phyloP scores from a whole-genome alignment of 2,888 invertebrate genomes.

The Fissipunctia ypsillon region DNA sequence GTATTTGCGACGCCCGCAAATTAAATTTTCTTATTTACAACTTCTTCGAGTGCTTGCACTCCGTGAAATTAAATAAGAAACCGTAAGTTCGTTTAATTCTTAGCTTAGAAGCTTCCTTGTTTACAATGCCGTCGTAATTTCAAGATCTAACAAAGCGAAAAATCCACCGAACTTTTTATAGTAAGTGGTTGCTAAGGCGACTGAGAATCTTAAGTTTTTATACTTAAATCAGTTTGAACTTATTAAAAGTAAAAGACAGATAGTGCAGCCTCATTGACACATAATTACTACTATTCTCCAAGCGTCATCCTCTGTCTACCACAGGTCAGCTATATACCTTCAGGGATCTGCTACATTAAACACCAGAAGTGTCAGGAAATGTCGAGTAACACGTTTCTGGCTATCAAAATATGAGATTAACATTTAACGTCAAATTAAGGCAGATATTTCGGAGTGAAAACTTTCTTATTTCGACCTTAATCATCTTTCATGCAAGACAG shows the following conservation, averaged over 20 bases:
- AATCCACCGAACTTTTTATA: background rate
- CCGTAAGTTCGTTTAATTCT: conserved; percentile 36
- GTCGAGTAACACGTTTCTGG: background rate
- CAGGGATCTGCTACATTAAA: background rate
- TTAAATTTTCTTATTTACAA: conserved; percentile 39
- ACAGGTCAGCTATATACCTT: background rate
- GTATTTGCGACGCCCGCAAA: background rate
- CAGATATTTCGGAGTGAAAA: background rate
- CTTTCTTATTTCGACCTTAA: conserved; percentile 7
- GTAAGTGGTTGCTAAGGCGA: background rate
- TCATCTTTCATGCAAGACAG: conserved; percentile 5
- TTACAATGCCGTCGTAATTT: conserved; percentile 20
- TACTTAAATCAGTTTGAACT: background rate
- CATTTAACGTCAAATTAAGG: background rate
- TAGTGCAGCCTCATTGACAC: background rate
- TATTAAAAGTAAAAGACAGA: background rate
- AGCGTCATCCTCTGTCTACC: background rate
- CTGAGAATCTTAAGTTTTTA: background rate
- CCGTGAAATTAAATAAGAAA: conserved; percentile 41
- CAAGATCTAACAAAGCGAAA: conserved; percentile 6
- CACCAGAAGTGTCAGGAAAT: background rate
- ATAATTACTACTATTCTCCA: background rate
- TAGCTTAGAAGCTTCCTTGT: conserved; percentile 28
- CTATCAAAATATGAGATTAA: background rate
- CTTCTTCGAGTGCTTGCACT: conserved; percentile 5